phyloP scores from a whole-genome alignment of 2,888 invertebrate genomes.

The Kryphioiulus occultus region DNA sequence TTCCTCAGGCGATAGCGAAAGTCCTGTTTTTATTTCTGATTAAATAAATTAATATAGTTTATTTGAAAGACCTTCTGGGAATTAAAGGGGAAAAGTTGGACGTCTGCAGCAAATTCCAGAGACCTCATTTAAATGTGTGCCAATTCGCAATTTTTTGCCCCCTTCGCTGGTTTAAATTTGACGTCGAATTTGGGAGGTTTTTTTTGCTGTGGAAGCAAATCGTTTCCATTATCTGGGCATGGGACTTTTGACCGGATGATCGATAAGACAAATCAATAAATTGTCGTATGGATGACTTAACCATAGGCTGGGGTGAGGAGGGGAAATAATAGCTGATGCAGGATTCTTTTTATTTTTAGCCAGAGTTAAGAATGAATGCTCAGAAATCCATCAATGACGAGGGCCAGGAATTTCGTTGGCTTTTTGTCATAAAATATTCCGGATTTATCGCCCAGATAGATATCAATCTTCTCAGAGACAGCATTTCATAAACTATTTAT shows the following conservation, averaged over 20 bases:
- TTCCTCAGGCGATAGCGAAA: too few species aligned
- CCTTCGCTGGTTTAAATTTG: background rate
- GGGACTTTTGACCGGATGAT: background rate
- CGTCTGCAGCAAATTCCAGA: background rate
- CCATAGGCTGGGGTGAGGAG: background rate
- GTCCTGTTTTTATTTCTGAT: too few species aligned
- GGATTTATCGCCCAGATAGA: background rate
- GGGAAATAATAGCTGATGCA: background rate
- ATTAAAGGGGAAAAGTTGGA: background rate
- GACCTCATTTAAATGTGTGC: background rate
- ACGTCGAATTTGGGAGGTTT: background rate
- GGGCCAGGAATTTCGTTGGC: background rate
- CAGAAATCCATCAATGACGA: slow-evolving; percentile 9
- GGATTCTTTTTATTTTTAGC: background rate
- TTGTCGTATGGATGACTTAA: background rate
- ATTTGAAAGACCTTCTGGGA: background rate
- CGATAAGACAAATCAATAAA: slow-evolving; percentile 17
- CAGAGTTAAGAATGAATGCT: slow-evolving; percentile 15
- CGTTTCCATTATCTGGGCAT: background rate
- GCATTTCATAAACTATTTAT: background rate
- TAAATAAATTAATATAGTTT: background rate
- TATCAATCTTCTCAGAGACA: slow-evolving; percentile 14
- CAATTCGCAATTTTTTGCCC: background rate
- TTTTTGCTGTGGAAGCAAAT: background rate
- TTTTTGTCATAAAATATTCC: slow-evolving; percentile 9